Evolutionary conservation across 2,888 invertebrate species (phyloP).

Genomic region (Drosophila macrothrix): DNA sequence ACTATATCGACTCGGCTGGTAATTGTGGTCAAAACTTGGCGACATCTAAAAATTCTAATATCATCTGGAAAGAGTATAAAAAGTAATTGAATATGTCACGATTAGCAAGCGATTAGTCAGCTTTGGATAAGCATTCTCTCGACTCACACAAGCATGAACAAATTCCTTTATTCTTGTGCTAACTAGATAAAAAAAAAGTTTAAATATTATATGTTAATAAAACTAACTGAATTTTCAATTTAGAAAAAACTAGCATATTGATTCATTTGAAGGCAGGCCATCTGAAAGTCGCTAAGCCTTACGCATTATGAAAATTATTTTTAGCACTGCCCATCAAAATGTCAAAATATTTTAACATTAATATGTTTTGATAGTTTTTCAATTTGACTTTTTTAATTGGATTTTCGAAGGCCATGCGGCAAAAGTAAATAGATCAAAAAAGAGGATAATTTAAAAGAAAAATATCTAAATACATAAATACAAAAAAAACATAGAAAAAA

Average conservation of each 20-base stretch:
- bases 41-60: background rate
- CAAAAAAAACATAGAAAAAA: constrained; percentile 7
- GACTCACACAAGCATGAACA: background rate
- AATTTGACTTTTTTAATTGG: constrained; percentile 59
- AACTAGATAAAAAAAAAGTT: background rate
- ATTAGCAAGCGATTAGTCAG: background rate
- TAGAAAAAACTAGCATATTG: background rate
- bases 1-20: background rate
- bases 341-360: constrained; percentile 49
- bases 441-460: constrained; percentile 2
- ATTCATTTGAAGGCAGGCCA: background rate
- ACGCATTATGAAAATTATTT: constrained; percentile 4
- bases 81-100: constrained; percentile 2
- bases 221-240: background rate
- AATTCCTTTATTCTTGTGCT: background rate
- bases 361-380: constrained; percentile 58
- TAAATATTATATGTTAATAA: background rate
- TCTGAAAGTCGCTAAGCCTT: background rate
- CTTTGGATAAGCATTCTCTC: background rate
- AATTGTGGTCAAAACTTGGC: background rate
- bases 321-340: constrained; percentile 45
- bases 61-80: background rate
- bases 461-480: constrained; percentile 9
- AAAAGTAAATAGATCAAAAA: constrained; percentile 22
- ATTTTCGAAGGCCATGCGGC: constrained; percentile 30